Evolutionary conservation across 2,797 vertebrate species (phyloP), one percentile per base, ranked within the genome.

Genomic region (Lemur catta): DNA sequence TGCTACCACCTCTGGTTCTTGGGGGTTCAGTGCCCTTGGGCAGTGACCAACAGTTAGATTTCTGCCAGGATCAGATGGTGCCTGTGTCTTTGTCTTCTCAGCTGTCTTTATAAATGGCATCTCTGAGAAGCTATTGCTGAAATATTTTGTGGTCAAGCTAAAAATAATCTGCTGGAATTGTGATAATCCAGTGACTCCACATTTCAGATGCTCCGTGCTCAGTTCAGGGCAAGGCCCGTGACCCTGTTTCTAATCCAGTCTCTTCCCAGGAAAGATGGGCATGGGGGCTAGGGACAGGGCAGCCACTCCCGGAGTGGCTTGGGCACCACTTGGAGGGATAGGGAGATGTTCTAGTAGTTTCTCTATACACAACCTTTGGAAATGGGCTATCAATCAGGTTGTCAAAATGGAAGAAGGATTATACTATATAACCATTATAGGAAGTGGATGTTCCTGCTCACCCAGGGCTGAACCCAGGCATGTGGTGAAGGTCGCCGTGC

Each of bases 61-160:
- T 20, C 14, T 3, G 93, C 98, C 81, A 0, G 84, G 93, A 92
- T 98, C 98, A 98, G 98, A 98, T 98, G 98, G 98, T 96, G 89
- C 85, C 96, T 93, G 98, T 99, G 98, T 99, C 99, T 99, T 98
- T 98, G 98, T 97, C 97, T 93, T 94, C 97, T 98, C 99, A 99
- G 99, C 99, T 99, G 99, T 99, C 98, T 97, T 97, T 76, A 63
- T 97, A 97, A 97, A 96, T 97, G 97, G 98, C 94, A 96, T 96
- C 89, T 97, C 96, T 97, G 93, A 75, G 94, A 97, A 97, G 61
- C 96, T 98, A 97, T 96, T 96, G 98, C 97, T 96, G 97, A 87
- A 48, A 18, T 38, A 57, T 17, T 93, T 92, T 76, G 48, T 84
- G 84, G 94, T 91, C 78, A 87, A 33, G 95, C 97, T 98, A 97